These are phyloP conservation scores for Epiblema foenella DNA, from an alignment of 2,888 invertebrate genomes.

Conservation along the genomic window DNA sequence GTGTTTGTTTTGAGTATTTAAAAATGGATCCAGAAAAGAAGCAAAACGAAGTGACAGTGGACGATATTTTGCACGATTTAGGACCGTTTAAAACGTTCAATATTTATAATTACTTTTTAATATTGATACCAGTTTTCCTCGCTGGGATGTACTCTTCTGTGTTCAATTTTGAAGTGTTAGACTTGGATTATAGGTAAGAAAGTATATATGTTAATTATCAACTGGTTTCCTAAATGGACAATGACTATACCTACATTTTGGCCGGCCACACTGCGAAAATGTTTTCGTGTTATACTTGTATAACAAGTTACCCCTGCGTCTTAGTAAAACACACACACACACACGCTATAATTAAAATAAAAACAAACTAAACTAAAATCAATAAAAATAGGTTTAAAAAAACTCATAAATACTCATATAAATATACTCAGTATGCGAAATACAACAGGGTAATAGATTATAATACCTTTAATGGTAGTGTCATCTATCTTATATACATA, in stretches of 20 bases:
- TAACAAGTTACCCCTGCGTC: neutral
- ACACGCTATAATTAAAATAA: too few relatives aligned
- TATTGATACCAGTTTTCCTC: constrained; percentile 74
- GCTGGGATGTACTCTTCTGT: constrained; percentile 79
- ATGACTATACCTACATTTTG: neutral
- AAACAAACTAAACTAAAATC: too few relatives aligned
- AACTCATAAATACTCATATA: too few relatives aligned
- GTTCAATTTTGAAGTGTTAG: constrained; percentile 79
- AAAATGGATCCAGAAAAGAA: constrained; percentile 78
- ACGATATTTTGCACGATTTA: constrained; percentile 72
- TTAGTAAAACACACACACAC: too few relatives aligned
- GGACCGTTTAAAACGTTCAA: constrained; percentile 78
- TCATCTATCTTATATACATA: too few relatives aligned
- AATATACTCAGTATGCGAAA: too few relatives aligned
- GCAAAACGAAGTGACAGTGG: constrained; percentile 72
- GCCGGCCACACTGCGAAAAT: neutral
- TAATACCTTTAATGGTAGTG: too few relatives aligned
- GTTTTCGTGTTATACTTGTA: neutral
- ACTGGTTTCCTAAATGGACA: too few relatives aligned
- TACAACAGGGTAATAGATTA: too few relatives aligned
- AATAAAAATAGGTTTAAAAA: too few relatives aligned
- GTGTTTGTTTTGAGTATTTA: constrained; percentile 43
- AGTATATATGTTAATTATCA: neutral
- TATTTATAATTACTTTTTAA: constrained; percentile 68
- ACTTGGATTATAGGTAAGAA: constrained; percentile 74